Evolutionary conservation across 2,797 vertebrate genomes (phyloP), one percentile per base, ranked within the genome.

Genomic region (Hippocampus kuda): DNA sequence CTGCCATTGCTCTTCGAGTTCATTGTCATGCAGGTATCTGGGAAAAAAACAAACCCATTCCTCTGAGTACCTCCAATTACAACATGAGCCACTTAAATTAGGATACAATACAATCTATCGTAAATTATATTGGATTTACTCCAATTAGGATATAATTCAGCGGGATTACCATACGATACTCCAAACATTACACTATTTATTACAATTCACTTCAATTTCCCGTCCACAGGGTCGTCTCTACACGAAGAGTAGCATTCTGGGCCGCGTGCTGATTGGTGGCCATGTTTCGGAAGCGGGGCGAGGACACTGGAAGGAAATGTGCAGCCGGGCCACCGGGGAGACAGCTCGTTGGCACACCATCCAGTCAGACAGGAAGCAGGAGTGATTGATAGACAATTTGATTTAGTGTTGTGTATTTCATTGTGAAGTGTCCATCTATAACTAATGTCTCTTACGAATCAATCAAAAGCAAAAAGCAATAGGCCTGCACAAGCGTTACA

Each of bases 231-330:
- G 89, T 13, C 87, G 85, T 15, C 81, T 93, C 67, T 93, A 89
- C 73, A 86, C 86, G 0, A 91, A 89, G 27, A 91, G 86, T 84
- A 90, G 88, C 0, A 27, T 65, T 10, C 78, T 94, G 75, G 93
- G 93, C 4, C 71, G 54, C 0, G 88, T 93, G 67, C 53, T 84
- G 78, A 91, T 94, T 69, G 91, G 92, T 44, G 70, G 72, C 0
- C 70, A 68, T 0, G 82, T 74, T 24, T 81, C 85, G 0, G 89
- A 89, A 54, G 74, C 72, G 0, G 92, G 92, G 54, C 72, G 72
- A 70, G 84, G 74, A 61, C 93, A 94, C 85, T 93, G 93, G 93
- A 88, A 80, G 74, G 91, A 93, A 70, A 93, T 89, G 91, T 90
- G 88, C 79, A 76, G 72, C 68, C 81, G 54, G 41, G 89, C 88